A percentile compares a stretch with the other conserved stretches of the same genome.
These are phyloP conservation scores for Oscheius sp. DNA, from an alignment of 2,888 invertebrate species.

Conservation along the genomic window DNA sequence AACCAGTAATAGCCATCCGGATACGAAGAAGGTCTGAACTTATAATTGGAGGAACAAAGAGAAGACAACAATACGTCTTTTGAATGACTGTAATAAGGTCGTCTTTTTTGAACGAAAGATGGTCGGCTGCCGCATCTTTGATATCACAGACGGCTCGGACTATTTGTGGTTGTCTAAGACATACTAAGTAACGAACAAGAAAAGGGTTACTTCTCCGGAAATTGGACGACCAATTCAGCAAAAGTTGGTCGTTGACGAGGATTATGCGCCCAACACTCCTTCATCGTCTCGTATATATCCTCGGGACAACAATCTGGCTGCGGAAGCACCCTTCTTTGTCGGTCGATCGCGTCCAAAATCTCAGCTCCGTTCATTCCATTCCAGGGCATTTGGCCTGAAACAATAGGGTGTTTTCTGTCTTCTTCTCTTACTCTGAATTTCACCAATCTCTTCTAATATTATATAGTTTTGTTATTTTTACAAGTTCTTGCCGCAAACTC, in stretches of 20 bases:
- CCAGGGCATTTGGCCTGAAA: conserved; percentile 90
- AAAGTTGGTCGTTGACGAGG: conserved; percentile 89
- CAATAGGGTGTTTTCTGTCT: no score
- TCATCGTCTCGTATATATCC: conserved; percentile 90
- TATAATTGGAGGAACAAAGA: background rate
- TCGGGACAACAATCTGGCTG: conserved; percentile 83
- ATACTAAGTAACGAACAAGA: no score
- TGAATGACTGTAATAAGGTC: conserved; percentile 93
- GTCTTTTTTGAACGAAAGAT: conserved; percentile 86
- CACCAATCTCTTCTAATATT: no score
- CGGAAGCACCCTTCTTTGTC: conserved; percentile 76
- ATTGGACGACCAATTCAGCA: conserved; percentile 79
- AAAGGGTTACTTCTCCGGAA: conserved; percentile 47
- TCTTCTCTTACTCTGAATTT: no score
- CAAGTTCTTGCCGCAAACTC: no score
- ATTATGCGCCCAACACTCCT: conserved; percentile 95
- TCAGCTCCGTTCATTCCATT: conserved; percentile 91
- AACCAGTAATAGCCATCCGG: conserved; percentile 82
- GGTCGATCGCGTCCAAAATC: conserved; percentile 93
- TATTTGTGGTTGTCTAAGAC: conserved; percentile 81
- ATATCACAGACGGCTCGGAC: conserved; percentile 84
- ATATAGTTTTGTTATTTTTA: no score
- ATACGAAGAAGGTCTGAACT: conserved; percentile 61
- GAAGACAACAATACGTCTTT: conserved; percentile 78
- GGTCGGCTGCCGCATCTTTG: conserved; percentile 79